Conservation (phyloP, 1,140 invertebrate species). For the Riptortus pedestris region DNA sequence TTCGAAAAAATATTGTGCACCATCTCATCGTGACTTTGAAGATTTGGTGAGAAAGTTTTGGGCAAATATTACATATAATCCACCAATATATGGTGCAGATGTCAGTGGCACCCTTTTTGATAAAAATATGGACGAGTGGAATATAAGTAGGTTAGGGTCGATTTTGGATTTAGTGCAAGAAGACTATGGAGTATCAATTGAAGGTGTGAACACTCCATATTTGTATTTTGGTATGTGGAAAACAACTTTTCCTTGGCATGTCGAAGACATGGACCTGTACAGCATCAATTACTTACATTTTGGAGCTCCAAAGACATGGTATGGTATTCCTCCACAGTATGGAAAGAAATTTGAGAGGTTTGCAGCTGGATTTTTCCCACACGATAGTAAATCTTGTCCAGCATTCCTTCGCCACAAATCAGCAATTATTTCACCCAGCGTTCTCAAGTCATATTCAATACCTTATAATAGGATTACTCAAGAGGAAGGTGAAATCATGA, state of each 20-base stretch:
- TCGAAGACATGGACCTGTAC: slow-evolving; percentile 99
- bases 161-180: slow-evolving; percentile 89
- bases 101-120: slow-evolving; percentile 92
- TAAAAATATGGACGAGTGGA: slow-evolving; percentile 77
- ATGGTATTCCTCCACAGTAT: slow-evolving; percentile 82
- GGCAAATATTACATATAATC: slow-evolving; percentile 87
- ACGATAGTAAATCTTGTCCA: slow-evolving; percentile 72
- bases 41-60: slow-evolving; percentile 94
- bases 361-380: slow-evolving; percentile 81
- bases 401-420: slow-evolving; percentile 96
- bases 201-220: slow-evolving; percentile 97
- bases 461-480: slow-evolving; percentile 95
- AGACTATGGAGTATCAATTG: slow-evolving; percentile 92
- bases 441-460: slow-evolving; percentile 86
- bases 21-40: slow-evolving; percentile 78
- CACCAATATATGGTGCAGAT: slow-evolving; percentile 92
- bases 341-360: slow-evolving; percentile 83
- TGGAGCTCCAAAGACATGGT: slow-evolving; percentile 91
- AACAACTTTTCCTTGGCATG: slow-evolving; percentile 98
- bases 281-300: slow-evolving; percentile 98
- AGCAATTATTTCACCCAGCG: slow-evolving; percentile 89
- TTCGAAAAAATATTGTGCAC: slow-evolving; percentile 61
- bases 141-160: slow-evolving; percentile 85
- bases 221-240: slow-evolving; percentile 99
- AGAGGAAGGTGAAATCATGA: slow-evolving; percentile 96